Percentiles rank a stretch among this genome's conserved stretches.
Conservation (phyloP, 2,888 invertebrate species). For the Phortica magna region DNA sequence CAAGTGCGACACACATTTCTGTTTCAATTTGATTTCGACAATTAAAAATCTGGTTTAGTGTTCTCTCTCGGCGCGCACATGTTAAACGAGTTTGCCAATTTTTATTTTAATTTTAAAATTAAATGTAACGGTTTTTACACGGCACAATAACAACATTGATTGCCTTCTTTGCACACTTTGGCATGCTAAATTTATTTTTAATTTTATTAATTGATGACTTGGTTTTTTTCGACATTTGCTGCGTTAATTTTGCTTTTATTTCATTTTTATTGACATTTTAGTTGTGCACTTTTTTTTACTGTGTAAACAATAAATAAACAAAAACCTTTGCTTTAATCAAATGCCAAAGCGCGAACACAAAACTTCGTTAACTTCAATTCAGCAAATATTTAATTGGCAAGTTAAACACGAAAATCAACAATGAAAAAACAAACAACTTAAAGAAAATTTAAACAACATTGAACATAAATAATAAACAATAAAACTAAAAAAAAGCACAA, state of each 20-base stretch:
- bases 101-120: neutral
- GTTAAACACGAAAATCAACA: neutral
- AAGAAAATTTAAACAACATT: neutral
- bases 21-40: neutral
- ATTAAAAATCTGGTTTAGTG: constrained; percentile 4
- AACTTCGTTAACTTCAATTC: neutral
- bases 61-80: neutral
- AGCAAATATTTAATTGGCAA: neutral
- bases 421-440: neutral
- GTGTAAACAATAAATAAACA: neutral
- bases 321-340: neutral
- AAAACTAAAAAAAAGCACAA: neutral
- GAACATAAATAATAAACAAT: neutral
- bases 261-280: too few species aligned
- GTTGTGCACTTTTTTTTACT: neutral
- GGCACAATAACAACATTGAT: too few species aligned
- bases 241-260: too few species aligned
- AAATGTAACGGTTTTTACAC: neutral
- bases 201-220: too few species aligned
- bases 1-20: neutral
- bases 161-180: too few species aligned
- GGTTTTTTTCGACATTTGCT: too few species aligned
- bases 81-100: neutral
- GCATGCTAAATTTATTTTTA: too few species aligned
- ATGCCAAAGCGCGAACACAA: neutral